Percentiles rank a stretch among this genome's conserved stretches.
These are phyloP conservation scores for Chrysina gloriosa DNA, from an alignment of 2,888 invertebrate genomes.

Conservation along the genomic window DNA sequence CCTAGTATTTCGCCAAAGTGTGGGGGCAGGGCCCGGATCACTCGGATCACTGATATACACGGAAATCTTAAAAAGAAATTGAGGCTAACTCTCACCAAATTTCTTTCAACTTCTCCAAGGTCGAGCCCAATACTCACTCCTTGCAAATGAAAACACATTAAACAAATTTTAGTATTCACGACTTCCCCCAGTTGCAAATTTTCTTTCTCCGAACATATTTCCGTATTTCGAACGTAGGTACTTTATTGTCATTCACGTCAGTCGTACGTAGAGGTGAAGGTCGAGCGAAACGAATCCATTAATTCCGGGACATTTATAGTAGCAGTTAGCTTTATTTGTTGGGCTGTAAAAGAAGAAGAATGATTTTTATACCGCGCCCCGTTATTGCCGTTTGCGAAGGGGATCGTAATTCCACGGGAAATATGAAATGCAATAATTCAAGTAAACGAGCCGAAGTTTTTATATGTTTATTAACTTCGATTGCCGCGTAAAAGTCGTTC, in stretches of 20 bases:
- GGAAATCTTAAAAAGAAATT: too few relatives aligned
- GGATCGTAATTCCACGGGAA: slow-evolving; percentile 19
- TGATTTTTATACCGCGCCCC: slow-evolving; percentile 26
- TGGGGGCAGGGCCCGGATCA: too few relatives aligned
- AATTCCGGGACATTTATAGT: slow-evolving; percentile 33
- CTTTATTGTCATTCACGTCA: slow-evolving; percentile 3
- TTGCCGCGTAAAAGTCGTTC: neutral
- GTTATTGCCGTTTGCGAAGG: slow-evolving; percentile 16
- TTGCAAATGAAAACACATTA: too few relatives aligned
- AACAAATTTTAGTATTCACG: too few relatives aligned
- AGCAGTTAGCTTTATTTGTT: slow-evolving; percentile 33
- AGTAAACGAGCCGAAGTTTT: slow-evolving; percentile 29
- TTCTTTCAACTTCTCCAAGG: too few relatives aligned
- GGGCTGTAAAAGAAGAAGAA: slow-evolving; percentile 31
- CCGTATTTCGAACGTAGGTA: too few relatives aligned
- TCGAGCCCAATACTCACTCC: too few relatives aligned
- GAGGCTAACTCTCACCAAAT: too few relatives aligned
- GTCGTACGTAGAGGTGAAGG: slow-evolving; percentile 15
- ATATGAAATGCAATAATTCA: slow-evolving; percentile 28
- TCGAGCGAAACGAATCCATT: slow-evolving; percentile 23
- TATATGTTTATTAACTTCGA: slow-evolving; percentile 29
- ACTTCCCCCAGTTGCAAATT: too few relatives aligned
- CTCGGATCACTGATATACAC: too few relatives aligned
- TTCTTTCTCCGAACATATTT: too few relatives aligned
- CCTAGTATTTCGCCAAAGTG: too few relatives aligned